Base-by-base conservation (phyloP, 2,797 vertebrate genomes). In the Ceyx erithaca region DNA sequence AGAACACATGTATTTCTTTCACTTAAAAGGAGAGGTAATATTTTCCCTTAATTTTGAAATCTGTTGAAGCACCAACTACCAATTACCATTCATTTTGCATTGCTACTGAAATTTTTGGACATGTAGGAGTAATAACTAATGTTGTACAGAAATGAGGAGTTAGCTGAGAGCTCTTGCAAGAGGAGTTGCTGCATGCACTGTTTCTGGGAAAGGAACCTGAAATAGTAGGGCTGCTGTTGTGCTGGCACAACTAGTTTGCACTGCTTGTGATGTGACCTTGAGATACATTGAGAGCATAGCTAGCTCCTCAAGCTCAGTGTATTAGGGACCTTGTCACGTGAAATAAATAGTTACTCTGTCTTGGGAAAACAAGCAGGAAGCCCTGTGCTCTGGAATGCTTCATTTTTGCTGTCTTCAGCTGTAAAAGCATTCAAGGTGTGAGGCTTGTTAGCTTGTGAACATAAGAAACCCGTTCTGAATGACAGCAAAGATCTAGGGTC, bases 141-240 rank as follows among this genome's bases (percentile, higher is more conserved):
- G 22, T 14, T 15, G 45, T 14, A 11, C 4, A 64, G 76, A 83
- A 87, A 33, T 3, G 54, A 76, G 78, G 79, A 21, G 51, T 14
- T 58, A 62, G 48, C 85, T 37, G 82, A 19, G 76, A 49, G 59
- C 79, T 62, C 45, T 4, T 51, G 81, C 28, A 21, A 28, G 41
- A n/a, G 49, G 41, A 59, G 30, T 23, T 86, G 70, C 68, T 77
- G 76, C 12, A 1, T n/a, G 40, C 6, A 37, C 9, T 78, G 40
- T 73, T 79, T 58, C 75, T 80, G 80, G 67, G 61, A 86, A 61
- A 81, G 67, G 10, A 78, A 54, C 69, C 72, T 78, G 57, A 68
- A 90, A 84, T 1, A 84, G 59, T 61, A 31, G 49, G 75, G 45
- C 30, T 25, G 18, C 40, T 61, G 71, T 64, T 76, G 61, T 4